These are phyloP conservation scores for Phytoseiulus persimilis DNA, from an alignment of 2,888 invertebrate genomes.

Conservation along the genomic window DNA sequence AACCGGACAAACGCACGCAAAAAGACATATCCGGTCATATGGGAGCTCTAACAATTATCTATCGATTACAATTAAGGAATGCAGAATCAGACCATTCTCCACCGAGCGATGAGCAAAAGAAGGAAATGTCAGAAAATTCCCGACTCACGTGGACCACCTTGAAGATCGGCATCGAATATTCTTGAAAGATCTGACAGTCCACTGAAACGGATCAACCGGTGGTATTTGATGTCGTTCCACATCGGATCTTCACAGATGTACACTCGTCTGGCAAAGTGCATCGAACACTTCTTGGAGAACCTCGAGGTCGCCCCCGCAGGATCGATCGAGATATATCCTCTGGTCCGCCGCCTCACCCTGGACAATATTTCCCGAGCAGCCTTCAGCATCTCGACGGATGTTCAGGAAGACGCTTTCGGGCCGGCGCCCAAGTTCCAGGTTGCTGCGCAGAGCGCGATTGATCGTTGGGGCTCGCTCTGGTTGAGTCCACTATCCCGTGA, in stretches of 20 bases:
- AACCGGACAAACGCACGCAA: too few relatives aligned
- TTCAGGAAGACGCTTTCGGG: conserved; percentile 40
- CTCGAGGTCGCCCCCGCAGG: neutral
- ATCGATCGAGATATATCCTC: conserved; percentile 43
- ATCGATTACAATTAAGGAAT: too few relatives aligned
- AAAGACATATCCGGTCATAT: too few relatives aligned
- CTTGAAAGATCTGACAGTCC: too few relatives aligned
- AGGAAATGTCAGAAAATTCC: too few relatives aligned
- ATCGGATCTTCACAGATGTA: conserved; percentile 8
- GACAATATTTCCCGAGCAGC: conserved; percentile 44
- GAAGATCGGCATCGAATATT: too few relatives aligned
- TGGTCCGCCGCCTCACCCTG: conserved; percentile 44
- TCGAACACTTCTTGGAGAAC: neutral
- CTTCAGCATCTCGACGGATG: conserved; percentile 44
- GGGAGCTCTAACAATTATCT: too few relatives aligned
- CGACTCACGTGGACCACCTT: too few relatives aligned
- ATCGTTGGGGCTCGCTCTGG: neutral
- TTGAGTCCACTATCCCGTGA: neutral
- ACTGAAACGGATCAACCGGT: too few relatives aligned
- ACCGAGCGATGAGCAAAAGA: too few relatives aligned
- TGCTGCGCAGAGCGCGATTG: neutral
- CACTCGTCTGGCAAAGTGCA: neutral
- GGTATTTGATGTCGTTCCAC: too few relatives aligned
- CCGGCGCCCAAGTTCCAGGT: neutral
- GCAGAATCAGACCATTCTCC: too few relatives aligned